These are phyloP conservation scores for Andrena cerasifolii DNA, from an alignment of 1,140 invertebrate genomes.

Conservation along the genomic window DNA sequence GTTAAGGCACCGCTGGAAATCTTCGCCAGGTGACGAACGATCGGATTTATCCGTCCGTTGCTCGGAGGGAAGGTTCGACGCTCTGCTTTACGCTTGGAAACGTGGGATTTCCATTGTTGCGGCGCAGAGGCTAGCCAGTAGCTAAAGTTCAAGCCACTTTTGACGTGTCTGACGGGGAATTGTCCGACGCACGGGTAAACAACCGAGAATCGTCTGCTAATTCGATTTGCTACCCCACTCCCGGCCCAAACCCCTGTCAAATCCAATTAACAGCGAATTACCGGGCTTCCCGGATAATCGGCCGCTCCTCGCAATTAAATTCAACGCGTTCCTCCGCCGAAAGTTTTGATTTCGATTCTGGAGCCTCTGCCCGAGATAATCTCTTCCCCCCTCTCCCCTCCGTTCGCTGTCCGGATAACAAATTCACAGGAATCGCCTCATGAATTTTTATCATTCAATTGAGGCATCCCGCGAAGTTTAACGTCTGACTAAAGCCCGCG, in stretches of 20 bases:
- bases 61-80: constrained; percentile 6
- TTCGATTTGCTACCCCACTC: constrained; percentile 58
- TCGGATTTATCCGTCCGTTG: constrained; percentile 24
- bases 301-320: constrained; percentile 59
- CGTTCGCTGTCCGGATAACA: too few species aligned
- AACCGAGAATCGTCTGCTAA: constrained; percentile 65
- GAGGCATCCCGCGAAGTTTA: too few species aligned
- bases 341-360: constrained; percentile 32
- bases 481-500: too few species aligned
- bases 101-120: constrained; percentile 18
- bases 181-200: constrained; percentile 61
- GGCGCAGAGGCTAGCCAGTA: too few species aligned
- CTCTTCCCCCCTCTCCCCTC: too few species aligned
- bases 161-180: constrained; percentile 52
- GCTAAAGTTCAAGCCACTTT: constrained; percentile 37
- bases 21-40: background rate
- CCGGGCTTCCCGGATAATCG: constrained; percentile 63
- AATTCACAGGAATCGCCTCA: too few species aligned
- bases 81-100: constrained; percentile 19
- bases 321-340: constrained; percentile 36
- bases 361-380: too few species aligned
- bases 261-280: constrained; percentile 63
- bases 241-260: constrained; percentile 35
- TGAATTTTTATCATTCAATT: too few species aligned
- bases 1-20: background rate